Evolutionary conservation across 2,797 vertebrate species (phyloP), one percentile per base, ranked within the genome.

Genomic region (Falco cherrug): DNA sequence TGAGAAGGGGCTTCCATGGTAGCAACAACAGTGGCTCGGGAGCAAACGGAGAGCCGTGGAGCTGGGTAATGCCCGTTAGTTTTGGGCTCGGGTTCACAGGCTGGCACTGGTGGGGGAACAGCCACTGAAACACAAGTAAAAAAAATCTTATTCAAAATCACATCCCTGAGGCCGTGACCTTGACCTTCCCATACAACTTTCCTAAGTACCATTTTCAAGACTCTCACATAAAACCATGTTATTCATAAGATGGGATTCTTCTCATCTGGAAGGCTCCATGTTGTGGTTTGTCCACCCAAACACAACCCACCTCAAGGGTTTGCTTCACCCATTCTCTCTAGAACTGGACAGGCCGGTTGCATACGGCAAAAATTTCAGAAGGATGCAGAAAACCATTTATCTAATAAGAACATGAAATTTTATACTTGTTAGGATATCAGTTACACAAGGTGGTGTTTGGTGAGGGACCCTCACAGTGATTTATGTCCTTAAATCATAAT

Each of bases 1-100:
- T 98, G 96, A 74, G 98, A 98, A 95, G 98, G 96, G 19, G 98
- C 86, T 91, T 99, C 99, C 98, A 99, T 99, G 90, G 98, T 99
- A 93, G 99, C 98, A 86, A 99, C 98, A 63, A 99, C 97, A 33
- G 99, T 98, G 92, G 99, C 98, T 91, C 99, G 98, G 37, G 99
- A 98, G n/a, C 99, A 98, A 97, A 99, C 94, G 31, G 99, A 99
- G 50, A 99, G 98, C 65, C 99, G 98, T 3, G 98, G 97, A 89
- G 98, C 71, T 2, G 98, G 97, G 39, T 98, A 98, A 91, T 98
- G 98, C 35, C 98, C 98, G 73, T 98, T 98, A 71, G 97, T 77
- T 97, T 99, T 99, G 16, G 98, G 97, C 76, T 99, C 98, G 1
- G 98, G 97, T 77, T 99, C 99, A 57, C 98, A 98, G 93, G 97